These are phyloP conservation scores for Monopis laevigella DNA, from an alignment of 2,888 invertebrate genomes.

Conservation along the genomic window DNA sequence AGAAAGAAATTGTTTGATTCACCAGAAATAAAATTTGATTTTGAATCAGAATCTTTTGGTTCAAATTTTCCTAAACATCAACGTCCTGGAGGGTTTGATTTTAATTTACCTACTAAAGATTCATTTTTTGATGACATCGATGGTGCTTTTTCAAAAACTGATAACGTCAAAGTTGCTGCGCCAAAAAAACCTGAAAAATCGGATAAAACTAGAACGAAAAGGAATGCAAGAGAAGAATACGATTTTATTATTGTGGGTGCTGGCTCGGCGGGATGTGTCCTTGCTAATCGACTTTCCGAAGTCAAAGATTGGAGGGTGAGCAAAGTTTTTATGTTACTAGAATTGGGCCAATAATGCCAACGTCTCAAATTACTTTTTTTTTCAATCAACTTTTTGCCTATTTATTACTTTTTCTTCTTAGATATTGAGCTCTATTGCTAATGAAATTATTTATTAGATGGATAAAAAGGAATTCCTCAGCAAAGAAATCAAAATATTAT, in stretches of 20 bases:
- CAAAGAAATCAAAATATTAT: too few species aligned
- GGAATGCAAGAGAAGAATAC: slow-evolving; percentile 41
- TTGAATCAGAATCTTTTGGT: slow-evolving; percentile 17
- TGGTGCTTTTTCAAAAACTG: slow-evolving; percentile 28
- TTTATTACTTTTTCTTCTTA: too few species aligned
- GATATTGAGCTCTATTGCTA: too few species aligned
- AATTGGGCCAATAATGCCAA: too few species aligned
- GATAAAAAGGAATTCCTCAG: too few species aligned
- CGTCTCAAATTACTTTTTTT: too few species aligned
- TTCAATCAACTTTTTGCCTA: too few species aligned
- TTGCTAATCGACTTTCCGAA: slow-evolving; percentile 72
- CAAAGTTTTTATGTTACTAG: too few species aligned
- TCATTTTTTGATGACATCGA: slow-evolving; percentile 26
- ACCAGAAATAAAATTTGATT: slow-evolving; percentile 24
- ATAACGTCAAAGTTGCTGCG: slow-evolving; percentile 21
- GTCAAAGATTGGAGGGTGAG: slow-evolving; percentile 69
- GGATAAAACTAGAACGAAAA: slow-evolving; percentile 28
- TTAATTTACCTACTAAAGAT: slow-evolving; percentile 15
- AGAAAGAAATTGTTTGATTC: slow-evolving; percentile 23
- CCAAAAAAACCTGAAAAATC: slow-evolving; percentile 11
- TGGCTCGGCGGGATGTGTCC: slow-evolving; percentile 74
- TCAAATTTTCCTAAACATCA: not conserved
- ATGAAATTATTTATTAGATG: too few species aligned
- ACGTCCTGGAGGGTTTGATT: slow-evolving; percentile 20
- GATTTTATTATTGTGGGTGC: slow-evolving; percentile 74